phyloP scores from a whole-genome alignment of 2,113 vertebrate species.

The Myocastor coypus region DNA sequence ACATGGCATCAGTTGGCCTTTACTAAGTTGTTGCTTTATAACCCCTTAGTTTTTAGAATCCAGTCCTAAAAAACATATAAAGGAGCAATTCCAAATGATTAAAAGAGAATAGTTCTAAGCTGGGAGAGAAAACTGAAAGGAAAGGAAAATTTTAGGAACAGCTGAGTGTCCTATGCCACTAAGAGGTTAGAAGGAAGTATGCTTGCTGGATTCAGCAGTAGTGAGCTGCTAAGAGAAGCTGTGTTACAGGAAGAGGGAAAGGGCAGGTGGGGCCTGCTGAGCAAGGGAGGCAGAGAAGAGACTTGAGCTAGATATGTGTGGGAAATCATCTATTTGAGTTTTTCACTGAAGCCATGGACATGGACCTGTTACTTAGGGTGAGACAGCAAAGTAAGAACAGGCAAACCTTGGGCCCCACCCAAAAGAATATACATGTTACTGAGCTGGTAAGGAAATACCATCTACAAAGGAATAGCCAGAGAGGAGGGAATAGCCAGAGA shows the following conservation, averaged over 20 bases:
- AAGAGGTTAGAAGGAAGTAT: conserved; percentile 5
- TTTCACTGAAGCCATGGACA: not conserved
- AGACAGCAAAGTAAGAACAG: not conserved
- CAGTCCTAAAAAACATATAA: not conserved
- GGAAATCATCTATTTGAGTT: conserved; percentile 25
- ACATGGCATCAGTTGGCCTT: not conserved
- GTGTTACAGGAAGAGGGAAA: not conserved
- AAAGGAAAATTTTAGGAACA: conserved; percentile 1
- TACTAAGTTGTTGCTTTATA: conserved; percentile 27
- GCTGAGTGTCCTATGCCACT: not conserved
- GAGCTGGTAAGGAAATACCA: not conserved
- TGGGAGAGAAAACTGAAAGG: not conserved
- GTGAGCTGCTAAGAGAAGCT: conserved; percentile 22
- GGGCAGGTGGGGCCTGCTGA: not conserved
- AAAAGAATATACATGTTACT: not conserved
- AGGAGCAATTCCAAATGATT: not conserved
- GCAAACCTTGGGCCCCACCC: not conserved
- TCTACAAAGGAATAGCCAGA: conserved; percentile 13
- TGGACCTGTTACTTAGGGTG: not conserved
- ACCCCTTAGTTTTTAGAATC: conserved; percentile 43
- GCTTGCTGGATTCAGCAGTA: not conserved
- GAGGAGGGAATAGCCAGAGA: not conserved
- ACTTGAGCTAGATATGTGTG: not conserved
- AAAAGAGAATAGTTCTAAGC: conserved; percentile 12
- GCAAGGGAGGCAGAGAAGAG: not conserved